Base-by-base conservation (phyloP, 2,797 vertebrate species). In the Threskiornis aethiopicus region DNA sequence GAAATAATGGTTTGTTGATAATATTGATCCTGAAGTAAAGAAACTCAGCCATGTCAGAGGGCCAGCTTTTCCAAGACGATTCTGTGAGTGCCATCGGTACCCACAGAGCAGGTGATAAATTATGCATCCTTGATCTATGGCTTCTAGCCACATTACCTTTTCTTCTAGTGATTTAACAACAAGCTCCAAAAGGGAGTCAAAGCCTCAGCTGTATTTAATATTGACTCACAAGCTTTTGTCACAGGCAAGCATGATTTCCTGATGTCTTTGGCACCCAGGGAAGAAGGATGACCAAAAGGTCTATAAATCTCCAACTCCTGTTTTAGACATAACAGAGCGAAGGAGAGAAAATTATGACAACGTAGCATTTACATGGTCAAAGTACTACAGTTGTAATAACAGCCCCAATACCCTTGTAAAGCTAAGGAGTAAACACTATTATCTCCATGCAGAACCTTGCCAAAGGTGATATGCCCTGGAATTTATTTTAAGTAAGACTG, bases 351-450 rank as follows among this genome's bases (percentile, higher is more conserved):
- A 94, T 92, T 64, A 83, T 92, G 96, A 90, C 92, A 85, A 71
- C 59, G 10, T 83, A 85, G 84, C 79, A 87, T 96, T 89, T 95
- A 58, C 84, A 59, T 35, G 95, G 93, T 89, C 96, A 96, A 97
- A 97, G 95, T 97, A 83, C 97, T 93, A 55, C 69, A 81, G 57
- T 65, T 88, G 90, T 91, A 90, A 69, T 93, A 72, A 61, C 84
- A 88, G 72, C 35, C 78, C 33, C 35, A 87, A 75, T 78, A 86
- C 35, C 61, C 84, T 88, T 55, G 65, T 93, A 94, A 95, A 93
- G 51, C 86, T 75, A 81, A 83, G 87, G 72, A 93, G 91, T 80
- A 95, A 96, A 90, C 90, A 93, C 22, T 58, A 47, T 92, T 94
- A 96, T 96, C 93, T 92, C 81, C 42, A 26, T 72, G 76, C 41